phyloP scores from a whole-genome alignment of 2,888 invertebrate genomes.

The Sesamia inferens region DNA sequence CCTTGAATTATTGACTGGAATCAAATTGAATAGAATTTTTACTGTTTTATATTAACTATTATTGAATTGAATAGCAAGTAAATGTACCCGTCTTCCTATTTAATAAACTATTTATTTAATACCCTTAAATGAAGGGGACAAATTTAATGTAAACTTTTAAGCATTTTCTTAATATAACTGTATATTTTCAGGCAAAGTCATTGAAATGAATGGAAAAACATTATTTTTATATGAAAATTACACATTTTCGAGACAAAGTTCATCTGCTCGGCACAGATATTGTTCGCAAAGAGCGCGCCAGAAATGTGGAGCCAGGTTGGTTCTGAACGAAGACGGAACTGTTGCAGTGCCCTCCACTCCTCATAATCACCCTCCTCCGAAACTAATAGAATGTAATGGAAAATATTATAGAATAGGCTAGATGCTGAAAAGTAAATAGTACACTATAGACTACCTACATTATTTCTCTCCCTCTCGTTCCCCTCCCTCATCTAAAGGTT shows the following conservation, averaged over 20 bases:
- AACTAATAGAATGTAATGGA: slow-evolving; percentile 5
- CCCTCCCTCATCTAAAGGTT: no score
- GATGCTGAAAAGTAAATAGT: neutral
- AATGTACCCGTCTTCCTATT: neutral
- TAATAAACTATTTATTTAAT: neutral
- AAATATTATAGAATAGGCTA: slow-evolving; percentile 21
- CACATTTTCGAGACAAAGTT: slow-evolving; percentile 33
- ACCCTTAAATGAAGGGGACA: neutral
- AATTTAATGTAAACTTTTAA: neutral
- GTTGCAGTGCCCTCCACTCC: neutral
- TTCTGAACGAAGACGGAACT: slow-evolving; percentile 20
- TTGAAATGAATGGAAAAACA: slow-evolving; percentile 16
- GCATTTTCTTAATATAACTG: neutral
- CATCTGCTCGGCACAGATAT: slow-evolving; percentile 17
- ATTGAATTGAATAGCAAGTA: no score
- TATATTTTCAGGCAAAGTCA: slow-evolving; percentile 17
- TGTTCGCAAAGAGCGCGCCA: slow-evolving; percentile 26
- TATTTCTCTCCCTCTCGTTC: no score
- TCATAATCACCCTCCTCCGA: slow-evolving; percentile 45
- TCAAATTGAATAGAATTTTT: no score
- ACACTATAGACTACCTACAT: no score
- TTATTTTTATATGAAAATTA: slow-evolving; percentile 20
- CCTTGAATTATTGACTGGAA: no score
- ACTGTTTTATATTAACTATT: no score
- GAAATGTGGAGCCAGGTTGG: slow-evolving; percentile 26